Conservation (phyloP, 2,888 invertebrate genomes). For the Ceraclea dissimilis region DNA sequence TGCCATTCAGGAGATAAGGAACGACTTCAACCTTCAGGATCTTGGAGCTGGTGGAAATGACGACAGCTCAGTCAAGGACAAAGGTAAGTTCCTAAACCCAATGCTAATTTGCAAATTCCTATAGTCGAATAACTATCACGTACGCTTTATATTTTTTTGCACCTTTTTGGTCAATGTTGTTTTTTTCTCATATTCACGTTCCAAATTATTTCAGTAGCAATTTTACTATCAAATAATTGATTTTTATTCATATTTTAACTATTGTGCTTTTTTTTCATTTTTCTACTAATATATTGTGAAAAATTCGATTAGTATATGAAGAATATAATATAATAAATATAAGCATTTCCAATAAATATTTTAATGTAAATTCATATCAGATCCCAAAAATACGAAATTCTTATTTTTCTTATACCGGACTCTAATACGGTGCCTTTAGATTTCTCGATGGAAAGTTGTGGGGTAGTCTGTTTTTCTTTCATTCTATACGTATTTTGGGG, state of each 20-base stretch:
- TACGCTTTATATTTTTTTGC: constrained; percentile 3
- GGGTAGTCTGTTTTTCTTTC: no score
- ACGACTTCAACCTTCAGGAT: constrained; percentile 58
- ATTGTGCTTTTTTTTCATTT: not conserved
- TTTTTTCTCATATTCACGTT: not conserved
- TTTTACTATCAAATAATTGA: not conserved
- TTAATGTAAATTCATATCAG: no score
- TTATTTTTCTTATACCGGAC: no score
- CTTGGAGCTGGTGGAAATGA: constrained; percentile 39
- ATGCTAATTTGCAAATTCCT: not conserved
- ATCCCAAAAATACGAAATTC: no score
- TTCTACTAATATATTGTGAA: not conserved
- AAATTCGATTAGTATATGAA: not conserved
- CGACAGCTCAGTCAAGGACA: constrained; percentile 22
- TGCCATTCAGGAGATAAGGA: constrained; percentile 42
- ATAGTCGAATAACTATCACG: not conserved
- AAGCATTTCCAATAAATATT: no score
- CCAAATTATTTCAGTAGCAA: not conserved
- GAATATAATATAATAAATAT: not conserved
- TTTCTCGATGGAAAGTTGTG: no score
- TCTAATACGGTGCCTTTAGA: no score
- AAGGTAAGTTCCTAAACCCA: constrained; percentile 6
- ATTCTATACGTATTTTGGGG: no score
- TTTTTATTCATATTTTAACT: not conserved
- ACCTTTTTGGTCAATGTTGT: constrained; percentile 1